A percentile compares a stretch with the other conserved stretches of the same genome.
These are phyloP conservation scores for Leucosticte australis DNA, from an alignment of 2,113 vertebrate genomes.

Conservation along the genomic window DNA sequence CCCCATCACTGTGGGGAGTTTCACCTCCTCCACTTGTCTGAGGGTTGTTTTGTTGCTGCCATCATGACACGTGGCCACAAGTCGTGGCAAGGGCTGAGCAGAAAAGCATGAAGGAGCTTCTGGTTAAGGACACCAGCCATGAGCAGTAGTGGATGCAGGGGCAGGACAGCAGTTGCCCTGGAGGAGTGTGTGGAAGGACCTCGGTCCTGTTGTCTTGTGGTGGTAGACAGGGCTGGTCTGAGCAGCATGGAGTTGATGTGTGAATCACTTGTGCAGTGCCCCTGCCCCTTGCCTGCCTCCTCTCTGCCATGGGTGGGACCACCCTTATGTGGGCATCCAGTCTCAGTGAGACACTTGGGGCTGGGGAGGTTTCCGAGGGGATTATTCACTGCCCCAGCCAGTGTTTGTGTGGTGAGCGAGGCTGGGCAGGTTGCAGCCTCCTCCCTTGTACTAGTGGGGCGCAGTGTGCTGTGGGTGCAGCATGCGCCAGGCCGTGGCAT, in stretches of 20 bases:
- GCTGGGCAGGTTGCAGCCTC: not conserved
- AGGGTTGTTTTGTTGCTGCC: not conserved
- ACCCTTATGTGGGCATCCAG: accelerated
- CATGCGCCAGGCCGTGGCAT: not conserved
- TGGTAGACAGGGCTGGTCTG: not conserved
- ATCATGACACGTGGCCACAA: not conserved
- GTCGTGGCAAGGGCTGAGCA: not conserved
- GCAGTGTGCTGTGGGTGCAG: not conserved
- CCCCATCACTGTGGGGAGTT: not conserved
- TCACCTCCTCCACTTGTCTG: not conserved
- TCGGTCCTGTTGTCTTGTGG: not conserved
- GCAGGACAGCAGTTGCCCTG: not conserved
- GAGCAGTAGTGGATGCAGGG: not conserved
- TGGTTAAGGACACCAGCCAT: not conserved
- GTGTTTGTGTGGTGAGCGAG: not conserved
- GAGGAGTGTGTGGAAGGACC: not conserved
- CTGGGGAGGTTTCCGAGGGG: not conserved
- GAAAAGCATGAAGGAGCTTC: not conserved
- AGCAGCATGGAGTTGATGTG: not conserved
- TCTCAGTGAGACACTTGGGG: not conserved
- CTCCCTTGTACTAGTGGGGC: not conserved
- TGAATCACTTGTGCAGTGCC: not conserved
- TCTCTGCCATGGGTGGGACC: accelerated
- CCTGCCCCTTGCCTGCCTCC: not conserved
- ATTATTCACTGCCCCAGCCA: not conserved